Evolutionary conservation across 2,797 vertebrate genomes (phyloP).

Genomic region (Erethizon dorsatum): DNA sequence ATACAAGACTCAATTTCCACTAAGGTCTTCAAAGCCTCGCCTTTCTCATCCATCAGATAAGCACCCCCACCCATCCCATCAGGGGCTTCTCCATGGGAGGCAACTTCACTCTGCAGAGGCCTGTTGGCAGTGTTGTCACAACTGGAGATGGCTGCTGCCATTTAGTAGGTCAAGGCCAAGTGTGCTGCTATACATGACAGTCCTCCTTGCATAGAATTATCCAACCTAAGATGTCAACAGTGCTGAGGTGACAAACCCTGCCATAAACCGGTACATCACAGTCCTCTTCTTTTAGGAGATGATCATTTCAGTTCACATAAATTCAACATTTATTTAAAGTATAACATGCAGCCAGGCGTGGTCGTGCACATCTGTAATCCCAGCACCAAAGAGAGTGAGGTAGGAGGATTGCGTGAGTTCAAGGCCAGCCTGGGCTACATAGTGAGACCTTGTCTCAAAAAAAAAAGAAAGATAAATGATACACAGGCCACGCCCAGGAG

Average conservation of each 20-base stretch:
- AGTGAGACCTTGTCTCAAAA: not conserved
- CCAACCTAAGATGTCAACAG: fast-evolving
- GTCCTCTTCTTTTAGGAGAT: not conserved
- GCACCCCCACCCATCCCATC: not conserved
- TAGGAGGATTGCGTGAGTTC: not conserved
- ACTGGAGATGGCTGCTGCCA: not conserved
- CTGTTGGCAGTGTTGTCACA: not conserved
- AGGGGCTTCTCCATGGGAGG: not conserved
- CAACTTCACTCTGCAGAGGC: not conserved
- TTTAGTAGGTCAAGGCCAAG: not conserved
- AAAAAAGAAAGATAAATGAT: not conserved
- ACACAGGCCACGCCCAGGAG: fast-evolving
- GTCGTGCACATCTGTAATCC: not conserved
- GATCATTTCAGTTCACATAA: not conserved
- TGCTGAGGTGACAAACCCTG: not conserved
- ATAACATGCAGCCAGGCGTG: too few relatives aligned
- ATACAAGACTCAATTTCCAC: not conserved
- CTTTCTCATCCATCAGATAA: not conserved
- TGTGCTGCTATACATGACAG: not conserved
- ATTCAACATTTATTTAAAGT: not conserved
- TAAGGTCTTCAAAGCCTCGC: not conserved
- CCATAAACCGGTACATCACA: fast-evolving
- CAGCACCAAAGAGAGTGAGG: not conserved
- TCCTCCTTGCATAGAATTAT: not conserved
- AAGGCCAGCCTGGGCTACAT: not conserved